These are phyloP conservation scores for Sardina pilchardus DNA, from an alignment of 2,113 vertebrate genomes.

Conservation along the genomic window DNA sequence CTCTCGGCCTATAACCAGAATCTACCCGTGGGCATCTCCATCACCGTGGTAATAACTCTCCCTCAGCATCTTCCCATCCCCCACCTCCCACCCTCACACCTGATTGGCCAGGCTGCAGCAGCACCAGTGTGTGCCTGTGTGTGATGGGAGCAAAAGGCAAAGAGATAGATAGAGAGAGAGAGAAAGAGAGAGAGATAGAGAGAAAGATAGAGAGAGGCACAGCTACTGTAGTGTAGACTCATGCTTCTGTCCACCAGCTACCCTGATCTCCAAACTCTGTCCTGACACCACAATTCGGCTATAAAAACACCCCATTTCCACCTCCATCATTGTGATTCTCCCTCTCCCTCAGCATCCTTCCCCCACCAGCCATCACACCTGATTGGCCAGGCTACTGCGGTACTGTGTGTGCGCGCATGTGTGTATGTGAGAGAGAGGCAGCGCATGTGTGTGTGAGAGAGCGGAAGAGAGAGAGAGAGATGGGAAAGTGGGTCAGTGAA, in stretches of 20 bases:
- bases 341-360: not conserved
- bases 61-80: not conserved
- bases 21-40: not conserved
- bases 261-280: too few relatives aligned
- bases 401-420: not conserved
- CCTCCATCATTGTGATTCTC: not conserved
- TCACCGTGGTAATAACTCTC: not conserved
- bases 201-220: too few relatives aligned
- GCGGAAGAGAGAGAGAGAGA: not conserved
- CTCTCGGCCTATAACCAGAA: not conserved
- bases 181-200: too few relatives aligned
- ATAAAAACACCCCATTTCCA: not conserved
- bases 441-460: not conserved
- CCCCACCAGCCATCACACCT: not conserved
- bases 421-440: not conserved
- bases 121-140: not conserved
- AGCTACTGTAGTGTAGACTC: too few relatives aligned
- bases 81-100: not conserved
- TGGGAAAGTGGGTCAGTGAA: slow-evolving; percentile 27
- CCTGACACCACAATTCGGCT: too few relatives aligned
- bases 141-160: not conserved
- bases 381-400: not conserved
- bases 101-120: not conserved
- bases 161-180: too few relatives aligned
- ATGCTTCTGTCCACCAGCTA: too few relatives aligned